Conservation (phyloP, 2,888 invertebrate species). For the Synanthedon myopaeformis region DNA sequence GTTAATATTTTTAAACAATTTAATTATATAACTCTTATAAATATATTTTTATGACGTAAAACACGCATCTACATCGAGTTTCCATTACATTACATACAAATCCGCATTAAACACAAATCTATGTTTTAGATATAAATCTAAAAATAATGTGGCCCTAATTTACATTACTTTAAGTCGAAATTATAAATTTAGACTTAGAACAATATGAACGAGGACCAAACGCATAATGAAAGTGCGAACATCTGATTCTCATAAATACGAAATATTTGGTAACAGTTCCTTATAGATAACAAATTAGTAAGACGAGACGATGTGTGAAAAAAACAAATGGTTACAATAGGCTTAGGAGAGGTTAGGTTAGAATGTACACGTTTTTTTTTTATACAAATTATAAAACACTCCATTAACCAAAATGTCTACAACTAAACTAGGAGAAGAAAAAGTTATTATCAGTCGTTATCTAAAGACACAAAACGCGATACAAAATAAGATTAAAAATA, state of each 20-base stretch:
- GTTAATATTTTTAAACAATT: constrained; percentile 28
- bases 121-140: constrained; percentile 26
- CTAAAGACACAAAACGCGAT: constrained; percentile 10
- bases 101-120: constrained; percentile 17
- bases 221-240: constrained; percentile 8
- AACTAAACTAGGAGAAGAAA: constrained; percentile 17
- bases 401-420: constrained; percentile 51
- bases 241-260: constrained; percentile 54
- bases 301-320: constrained; percentile 25
- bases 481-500: constrained; percentile 18
- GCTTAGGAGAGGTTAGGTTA: constrained; percentile 31
- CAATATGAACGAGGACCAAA: neutral
- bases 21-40: constrained; percentile 20
- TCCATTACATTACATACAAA: constrained; percentile 13
- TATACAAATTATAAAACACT: constrained; percentile 38
- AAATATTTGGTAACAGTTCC: constrained; percentile 70
- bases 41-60: constrained; percentile 11
- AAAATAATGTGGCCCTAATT: constrained; percentile 14
- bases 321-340: constrained; percentile 25
- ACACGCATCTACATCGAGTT: constrained; percentile 10
- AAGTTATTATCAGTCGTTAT: neutral
- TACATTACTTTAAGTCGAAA: neutral
- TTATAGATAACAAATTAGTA: constrained; percentile 31
- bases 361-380: constrained; percentile 22
- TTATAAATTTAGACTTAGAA: neutral